Evolutionary conservation across 2,888 invertebrate genomes (phyloP).

Genomic region (Globia sparganii): DNA sequence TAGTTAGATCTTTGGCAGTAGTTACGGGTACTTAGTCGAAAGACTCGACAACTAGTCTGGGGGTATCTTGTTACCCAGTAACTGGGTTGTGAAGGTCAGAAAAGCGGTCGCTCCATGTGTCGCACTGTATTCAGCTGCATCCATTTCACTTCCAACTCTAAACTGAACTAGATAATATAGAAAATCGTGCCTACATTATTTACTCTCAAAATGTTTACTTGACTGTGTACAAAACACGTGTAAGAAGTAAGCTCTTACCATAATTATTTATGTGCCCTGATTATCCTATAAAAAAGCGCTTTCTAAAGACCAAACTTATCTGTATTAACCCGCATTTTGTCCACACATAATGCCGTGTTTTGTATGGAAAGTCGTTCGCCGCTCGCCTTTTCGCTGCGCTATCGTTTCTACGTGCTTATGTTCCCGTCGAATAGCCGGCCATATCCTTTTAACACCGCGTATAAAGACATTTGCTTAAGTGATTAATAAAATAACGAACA

Average conservation of each 20-base stretch:
- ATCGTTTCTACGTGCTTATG: slow-evolving; percentile 43
- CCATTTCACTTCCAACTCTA: not conserved
- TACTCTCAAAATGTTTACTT: not conserved
- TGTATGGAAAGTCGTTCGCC: slow-evolving; percentile 35
- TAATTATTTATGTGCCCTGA: slow-evolving; percentile 49
- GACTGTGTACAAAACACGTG: not conserved
- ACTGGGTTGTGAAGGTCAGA: not conserved
- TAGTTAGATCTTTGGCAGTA: not conserved
- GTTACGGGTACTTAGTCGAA: not conserved
- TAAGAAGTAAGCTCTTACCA: slow-evolving; percentile 18
- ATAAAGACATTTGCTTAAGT: slow-evolving; percentile 13
- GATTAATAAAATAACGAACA: slow-evolving; percentile 15
- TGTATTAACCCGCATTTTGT: slow-evolving; percentile 52
- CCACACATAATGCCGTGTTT: slow-evolving; percentile 37
- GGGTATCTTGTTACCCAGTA: not conserved
- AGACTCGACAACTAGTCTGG: not conserved
- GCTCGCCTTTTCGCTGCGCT: slow-evolving; percentile 33
- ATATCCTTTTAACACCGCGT: slow-evolving; percentile 39
- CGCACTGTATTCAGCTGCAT: not conserved
- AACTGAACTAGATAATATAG: not conserved
- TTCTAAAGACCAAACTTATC: slow-evolving; percentile 43
- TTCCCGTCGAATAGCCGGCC: slow-evolving; percentile 26
- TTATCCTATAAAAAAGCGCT: slow-evolving; percentile 27
- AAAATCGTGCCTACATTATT: not conserved
- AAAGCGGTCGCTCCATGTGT: not conserved